Base-by-base conservation (phyloP, 2,888 invertebrate species). In the Nowickia ferox region DNA sequence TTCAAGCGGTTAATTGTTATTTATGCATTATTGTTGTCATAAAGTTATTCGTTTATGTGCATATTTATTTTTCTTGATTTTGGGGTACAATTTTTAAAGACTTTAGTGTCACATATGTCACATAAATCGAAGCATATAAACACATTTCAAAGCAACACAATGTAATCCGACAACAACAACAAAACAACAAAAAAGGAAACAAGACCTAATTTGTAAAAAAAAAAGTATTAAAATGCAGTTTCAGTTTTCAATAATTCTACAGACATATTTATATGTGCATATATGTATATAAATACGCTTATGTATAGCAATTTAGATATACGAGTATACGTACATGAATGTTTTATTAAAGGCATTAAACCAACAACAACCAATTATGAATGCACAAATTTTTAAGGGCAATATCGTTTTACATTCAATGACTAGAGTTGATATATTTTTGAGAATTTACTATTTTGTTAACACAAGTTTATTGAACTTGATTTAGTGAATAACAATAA, bases 71-170 rank as follows among this genome's bases (percentile, higher is more conserved):
- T 48, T 65, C 38, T 42, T 59, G 22, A 15, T 15, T 81, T 76
- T 68, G 40, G 42, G 22, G 15, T 38, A 59, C 6, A 46, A 22
- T 48, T 72, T 72, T 65, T 63, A 22, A 51, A 80, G 68, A 63
- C 79, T 79, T 84, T 68, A 74, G 65, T 78, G 71, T 78, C 79
- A 71, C 76, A 84, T 81, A 38, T 87, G 87, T 86, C 86, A 87
- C 87, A 90, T 89, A 89, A 90, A 75, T 84, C 69, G 63, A 79
- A 79, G 71, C 78, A 84, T 65, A 69, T 84, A 61, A 74, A 69
- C 63, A 55, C 48, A 75, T 78, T 75, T 75, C 57, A 79, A 78
- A 79, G 61, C 69, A 74, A 79, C 68, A 84, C 69, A 61, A 79
- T 69, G 69, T 74, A 66, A 83, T 53, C 72, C 66, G 46, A 53